phyloP scores from a whole-genome alignment of 2,113 vertebrate species.

The Oncorhynchus tshawytscha region DNA sequence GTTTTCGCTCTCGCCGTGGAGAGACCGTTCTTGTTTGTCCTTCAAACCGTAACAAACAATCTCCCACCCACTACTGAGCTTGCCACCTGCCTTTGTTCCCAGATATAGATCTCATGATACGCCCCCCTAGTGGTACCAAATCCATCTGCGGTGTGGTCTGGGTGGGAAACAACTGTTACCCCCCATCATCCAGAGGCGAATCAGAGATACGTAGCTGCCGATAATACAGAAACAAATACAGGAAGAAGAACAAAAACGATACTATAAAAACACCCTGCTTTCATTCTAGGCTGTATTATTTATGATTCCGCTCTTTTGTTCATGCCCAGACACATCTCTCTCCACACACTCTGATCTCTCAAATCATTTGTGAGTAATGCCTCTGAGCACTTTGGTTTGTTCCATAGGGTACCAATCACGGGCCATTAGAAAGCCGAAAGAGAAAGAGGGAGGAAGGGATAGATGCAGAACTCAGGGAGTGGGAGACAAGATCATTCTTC shows the following conservation, averaged over 20 bases:
- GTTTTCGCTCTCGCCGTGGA: conserved; percentile 15
- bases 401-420: conserved; percentile 58
- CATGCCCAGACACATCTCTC: conserved; percentile 49
- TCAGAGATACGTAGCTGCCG: not conserved
- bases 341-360: conserved; percentile 35
- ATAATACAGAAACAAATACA: not conserved
- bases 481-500: not conserved
- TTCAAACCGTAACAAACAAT: not conserved
- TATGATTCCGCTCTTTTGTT: conserved; percentile 36
- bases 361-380: conserved; percentile 51
- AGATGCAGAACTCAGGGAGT: too few species aligned
- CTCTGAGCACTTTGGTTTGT: conserved; percentile 50
- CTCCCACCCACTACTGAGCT: not conserved
- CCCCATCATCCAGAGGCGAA: too few species aligned
- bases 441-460: conserved; percentile 21
- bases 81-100: not conserved
- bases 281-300: too few species aligned
- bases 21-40: conserved; percentile 35
- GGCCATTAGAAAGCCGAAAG: conserved; percentile 53
- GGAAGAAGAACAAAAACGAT: not conserved
- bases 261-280: not conserved
- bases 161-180: too few species aligned
- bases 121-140: not conserved
- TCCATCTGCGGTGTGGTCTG: not conserved
- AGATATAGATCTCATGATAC: not conserved